Percentiles rank a stretch among this genome's conserved stretches.
These are phyloP conservation scores for Eucera pruinosa DNA, from an alignment of 2,888 invertebrate species.

Conservation along the genomic window DNA sequence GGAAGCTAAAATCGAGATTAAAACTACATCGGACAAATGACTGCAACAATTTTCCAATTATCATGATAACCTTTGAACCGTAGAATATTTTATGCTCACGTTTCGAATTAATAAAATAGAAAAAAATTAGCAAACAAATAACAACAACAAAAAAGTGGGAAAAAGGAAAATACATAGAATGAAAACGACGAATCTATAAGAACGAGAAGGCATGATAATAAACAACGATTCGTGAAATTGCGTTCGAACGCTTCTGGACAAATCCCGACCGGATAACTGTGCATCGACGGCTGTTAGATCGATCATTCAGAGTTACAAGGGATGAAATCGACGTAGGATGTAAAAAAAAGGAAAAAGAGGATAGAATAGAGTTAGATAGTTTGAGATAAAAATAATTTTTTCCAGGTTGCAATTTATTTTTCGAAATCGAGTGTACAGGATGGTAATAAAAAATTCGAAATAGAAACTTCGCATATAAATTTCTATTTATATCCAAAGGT, in stretches of 20 bases:
- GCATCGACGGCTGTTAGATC: neutral
- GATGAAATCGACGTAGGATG: neutral
- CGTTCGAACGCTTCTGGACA: constrained; percentile 8
- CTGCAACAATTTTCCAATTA: constrained; percentile 36
- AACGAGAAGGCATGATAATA: neutral
- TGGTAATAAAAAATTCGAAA: neutral
- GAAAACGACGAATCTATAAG: neutral
- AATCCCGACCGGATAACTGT: neutral
- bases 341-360: neutral
- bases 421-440: neutral
- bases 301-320: neutral
- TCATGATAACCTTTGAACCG: neutral
- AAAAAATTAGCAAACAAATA: no score
- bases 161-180: neutral
- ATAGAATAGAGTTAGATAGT: neutral
- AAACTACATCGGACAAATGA: constrained; percentile 3
- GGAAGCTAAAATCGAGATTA: neutral
- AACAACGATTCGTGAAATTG: constrained; percentile 14
- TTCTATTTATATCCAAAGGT: no score
- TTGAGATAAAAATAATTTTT: neutral
- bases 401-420: neutral
- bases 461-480: neutral
- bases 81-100: neutral
- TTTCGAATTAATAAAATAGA: neutral
- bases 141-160: neutral